Evolutionary conservation across 2,113 vertebrate species (phyloP).

Genomic region (Piaya cayana): DNA sequence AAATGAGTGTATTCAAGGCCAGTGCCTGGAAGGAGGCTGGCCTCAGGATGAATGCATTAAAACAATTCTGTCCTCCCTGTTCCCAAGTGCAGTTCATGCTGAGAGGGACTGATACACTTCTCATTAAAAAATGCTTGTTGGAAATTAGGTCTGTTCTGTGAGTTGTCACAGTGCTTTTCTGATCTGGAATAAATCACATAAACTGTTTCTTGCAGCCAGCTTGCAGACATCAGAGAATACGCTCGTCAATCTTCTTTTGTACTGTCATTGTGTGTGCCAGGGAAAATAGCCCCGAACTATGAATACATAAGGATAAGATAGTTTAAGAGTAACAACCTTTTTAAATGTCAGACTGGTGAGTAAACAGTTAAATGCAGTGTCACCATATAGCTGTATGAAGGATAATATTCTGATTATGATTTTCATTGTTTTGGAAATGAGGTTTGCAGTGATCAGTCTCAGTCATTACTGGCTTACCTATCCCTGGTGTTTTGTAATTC

Average conservation of each 20-base stretch:
- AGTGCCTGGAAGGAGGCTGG: not conserved
- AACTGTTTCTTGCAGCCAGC: not conserved
- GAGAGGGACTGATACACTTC: not conserved
- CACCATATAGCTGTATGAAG: not conserved
- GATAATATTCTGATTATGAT: not conserved
- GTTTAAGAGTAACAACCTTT: not conserved
- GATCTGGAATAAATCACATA: not conserved
- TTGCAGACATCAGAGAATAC: not conserved
- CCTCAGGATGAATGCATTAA: not conserved
- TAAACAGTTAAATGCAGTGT: not conserved
- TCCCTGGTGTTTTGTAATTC: not conserved
- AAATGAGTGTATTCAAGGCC: not conserved
- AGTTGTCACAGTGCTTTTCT: not conserved
- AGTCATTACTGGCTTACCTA: not conserved
- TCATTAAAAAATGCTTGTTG: slow-evolving; percentile 7
- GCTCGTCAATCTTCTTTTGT: not conserved
- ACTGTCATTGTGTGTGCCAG: not conserved
- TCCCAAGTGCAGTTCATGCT: not conserved
- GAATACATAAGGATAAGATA: not conserved
- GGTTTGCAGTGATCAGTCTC: not conserved
- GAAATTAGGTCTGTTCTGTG: not conserved
- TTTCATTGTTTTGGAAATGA: not conserved
- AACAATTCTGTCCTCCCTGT: not conserved
- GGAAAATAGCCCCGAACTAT: not conserved
- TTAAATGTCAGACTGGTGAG: not conserved